Percentiles rank a stretch among this genome's conserved stretches.
These are phyloP conservation scores for Rhinopomastus cyanomelas DNA, from an alignment of 2,113 vertebrate genomes.

Conservation along the genomic window DNA sequence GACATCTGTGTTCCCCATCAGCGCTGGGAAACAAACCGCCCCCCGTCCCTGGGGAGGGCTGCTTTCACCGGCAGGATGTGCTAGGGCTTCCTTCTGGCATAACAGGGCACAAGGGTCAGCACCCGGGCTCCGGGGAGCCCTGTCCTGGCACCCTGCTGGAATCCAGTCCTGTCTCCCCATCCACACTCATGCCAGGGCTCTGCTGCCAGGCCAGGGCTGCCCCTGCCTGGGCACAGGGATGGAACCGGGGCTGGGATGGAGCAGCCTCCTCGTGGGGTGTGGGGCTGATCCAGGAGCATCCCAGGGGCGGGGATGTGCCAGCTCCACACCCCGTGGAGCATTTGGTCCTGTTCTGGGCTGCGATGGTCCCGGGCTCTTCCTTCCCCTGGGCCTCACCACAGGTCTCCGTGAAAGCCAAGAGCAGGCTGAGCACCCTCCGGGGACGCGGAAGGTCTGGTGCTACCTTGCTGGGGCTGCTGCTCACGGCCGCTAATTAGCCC, in stretches of 20 bases:
- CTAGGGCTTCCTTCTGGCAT: slow-evolving; percentile 39
- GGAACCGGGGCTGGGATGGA: not conserved
- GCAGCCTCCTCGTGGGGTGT: not conserved
- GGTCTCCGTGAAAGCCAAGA: not conserved
- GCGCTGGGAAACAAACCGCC: slow-evolving; percentile 17
- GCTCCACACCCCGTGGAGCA: rapidly evolving
- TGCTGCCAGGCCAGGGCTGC: not conserved
- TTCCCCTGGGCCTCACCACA: rapidly evolving
- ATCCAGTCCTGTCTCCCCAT: not conserved
- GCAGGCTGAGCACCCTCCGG: not conserved
- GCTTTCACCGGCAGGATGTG: slow-evolving; percentile 1
- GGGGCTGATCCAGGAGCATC: not conserved
- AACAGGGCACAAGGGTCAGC: not conserved
- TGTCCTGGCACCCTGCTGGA: slow-evolving; percentile 37
- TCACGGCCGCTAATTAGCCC: not conserved
- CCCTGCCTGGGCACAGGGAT: not conserved
- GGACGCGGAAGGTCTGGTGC: not conserved
- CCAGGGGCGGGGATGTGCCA: not conserved
- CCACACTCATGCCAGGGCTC: not conserved
- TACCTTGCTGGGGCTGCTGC: not conserved
- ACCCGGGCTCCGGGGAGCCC: not conserved
- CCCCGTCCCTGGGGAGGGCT: slow-evolving; percentile 1
- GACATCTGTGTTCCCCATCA: slow-evolving; percentile 7
- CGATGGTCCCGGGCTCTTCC: no score
- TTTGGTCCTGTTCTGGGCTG: not conserved